Percentiles rank a stretch among this genome's conserved stretches.
phyloP scores from a whole-genome alignment of 2,888 invertebrate species.

The Thereva unica region DNA sequence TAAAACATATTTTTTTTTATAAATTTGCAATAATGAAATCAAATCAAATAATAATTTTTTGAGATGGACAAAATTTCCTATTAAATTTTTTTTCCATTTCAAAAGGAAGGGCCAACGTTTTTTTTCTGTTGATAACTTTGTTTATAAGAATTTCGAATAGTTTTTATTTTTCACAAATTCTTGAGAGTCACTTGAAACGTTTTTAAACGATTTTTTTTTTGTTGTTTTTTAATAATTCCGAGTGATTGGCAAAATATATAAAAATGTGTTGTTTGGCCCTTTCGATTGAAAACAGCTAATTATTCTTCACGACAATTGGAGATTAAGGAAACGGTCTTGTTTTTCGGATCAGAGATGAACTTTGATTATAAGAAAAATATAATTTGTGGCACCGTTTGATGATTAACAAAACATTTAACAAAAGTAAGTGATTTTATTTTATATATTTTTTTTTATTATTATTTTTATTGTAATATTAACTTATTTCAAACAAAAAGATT shows the following conservation, averaged over 20 bases:
- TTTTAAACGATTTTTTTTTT: slow-evolving; percentile 11
- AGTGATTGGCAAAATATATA: slow-evolving; percentile 14
- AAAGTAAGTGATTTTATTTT: slow-evolving; percentile 28
- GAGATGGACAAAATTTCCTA: too few species aligned
- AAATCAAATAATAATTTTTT: too few species aligned
- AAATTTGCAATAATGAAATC: too few species aligned
- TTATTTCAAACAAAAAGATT: too few species aligned
- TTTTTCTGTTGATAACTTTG: slow-evolving; percentile 11
- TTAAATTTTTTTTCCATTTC: slow-evolving; percentile 24
- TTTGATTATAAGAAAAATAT: too few species aligned
- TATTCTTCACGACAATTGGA: neutral
- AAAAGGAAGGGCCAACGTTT: slow-evolving; percentile 41
- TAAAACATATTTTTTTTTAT: too few species aligned
- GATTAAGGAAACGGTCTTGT: too few species aligned
- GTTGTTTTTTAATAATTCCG: neutral
- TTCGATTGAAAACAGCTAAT: slow-evolving; percentile 38
- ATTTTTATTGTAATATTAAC: too few species aligned
- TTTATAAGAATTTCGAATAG: slow-evolving; percentile 9
- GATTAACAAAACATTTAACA: neutral
- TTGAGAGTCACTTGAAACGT: slow-evolving; percentile 3
- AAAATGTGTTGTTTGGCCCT: slow-evolving; percentile 35
- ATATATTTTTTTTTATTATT: neutral
- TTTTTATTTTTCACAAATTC: slow-evolving; percentile 10
- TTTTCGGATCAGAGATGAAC: too few species aligned
- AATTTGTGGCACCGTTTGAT: too few species aligned